Evolutionary conservation across 2,113 vertebrate species (phyloP), one percentile per base, ranked within the genome.

Genomic region (Spea bombifrons): DNA sequence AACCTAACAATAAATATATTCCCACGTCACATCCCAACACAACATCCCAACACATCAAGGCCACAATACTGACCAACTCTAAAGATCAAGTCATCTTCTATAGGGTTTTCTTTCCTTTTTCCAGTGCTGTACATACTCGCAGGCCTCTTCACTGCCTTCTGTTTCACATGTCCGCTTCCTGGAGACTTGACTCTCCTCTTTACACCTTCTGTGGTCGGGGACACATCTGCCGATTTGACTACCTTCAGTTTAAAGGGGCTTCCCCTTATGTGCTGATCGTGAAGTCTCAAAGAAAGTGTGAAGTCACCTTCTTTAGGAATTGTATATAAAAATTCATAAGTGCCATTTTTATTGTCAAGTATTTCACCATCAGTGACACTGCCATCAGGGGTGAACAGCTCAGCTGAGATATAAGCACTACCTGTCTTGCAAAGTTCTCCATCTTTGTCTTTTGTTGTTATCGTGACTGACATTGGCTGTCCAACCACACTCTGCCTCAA

Each of bases 51-150:
- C 30, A 30, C 30, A 30, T 30, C 30, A 30, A 30, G 30, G 30
- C 30, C 30, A 30, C 2, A 30, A 7, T 71, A 81, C 92, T 82
- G 88, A 98, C 97, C 97, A 75, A 97, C 92, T 86, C 97, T 91
- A 82, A 97, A 98, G 89, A 98, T 97, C 9, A 99, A 82, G 74
- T 98, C 97, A 44, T 99, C 97, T 84, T 98, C 97, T 50, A 97
- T 95, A 76, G 95, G 94, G 78, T 98, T 98, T 85, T 98, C 96
- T 93, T 97, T 99, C 86, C 94, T 92, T 83, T 96, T 95, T 1
- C 96, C 95, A 0, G 94, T 95, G 90, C 97, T 98, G 92, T 97
- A 97, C 95, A 97, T 97, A 85, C 97, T 98, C 0, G 95, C 94
- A 1, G 97, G 96, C 67, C 95, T 93, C 81, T 97, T 97, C 82